Evolutionary conservation across 2,888 invertebrate genomes (phyloP), one percentile per base, ranked within the genome.

Genomic region (Eurois occulta): DNA sequence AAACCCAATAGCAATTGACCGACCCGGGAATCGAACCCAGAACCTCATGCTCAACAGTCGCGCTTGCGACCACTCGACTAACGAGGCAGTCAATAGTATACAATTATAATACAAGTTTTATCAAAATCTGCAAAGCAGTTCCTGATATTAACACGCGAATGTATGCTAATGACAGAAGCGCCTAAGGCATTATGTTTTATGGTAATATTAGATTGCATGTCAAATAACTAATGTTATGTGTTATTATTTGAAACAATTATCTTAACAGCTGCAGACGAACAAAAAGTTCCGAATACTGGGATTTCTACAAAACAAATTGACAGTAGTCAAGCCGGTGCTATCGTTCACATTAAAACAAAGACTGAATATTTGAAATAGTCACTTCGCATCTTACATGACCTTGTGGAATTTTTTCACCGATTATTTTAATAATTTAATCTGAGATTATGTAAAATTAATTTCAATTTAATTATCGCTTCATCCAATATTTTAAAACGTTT

Each of bases 161-260:
- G 11, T 66, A n/a, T n/a, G n/a, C n/a, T n/a, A 60, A 70, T 67
- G 62, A 55, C 55, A 62, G 11, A 83, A 69, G 43, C 58, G 70
- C 72, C 72, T 70, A 21, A 73, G 72, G 83, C 68, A 11, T 41
- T 71, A 32, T 55, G 18, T 68, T 38, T 38, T 64, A 32, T 55
- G 43, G 55, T 62, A 55, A 72, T 75, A 35, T 32, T 64, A 71
- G 62, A 58, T 75, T 75, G 66, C 75, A 71, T 84, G 80, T 70
- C 52, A 35, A 83, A 52, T 46, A 72, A 55, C 52, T 52, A 62
- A 83, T 60, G 35, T 60, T 75, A 64, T 74, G 46, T 58, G 41
- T 60, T 35, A 73, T 83, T 69, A 75, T 78, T 35, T 72, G 46
- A 48, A 79, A 62, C 18, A 75, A 78, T 83, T 72, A 75, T 72